Base-by-base conservation (phyloP, 2,888 invertebrate species). In the Sinodicranocentrus sp. region DNA sequence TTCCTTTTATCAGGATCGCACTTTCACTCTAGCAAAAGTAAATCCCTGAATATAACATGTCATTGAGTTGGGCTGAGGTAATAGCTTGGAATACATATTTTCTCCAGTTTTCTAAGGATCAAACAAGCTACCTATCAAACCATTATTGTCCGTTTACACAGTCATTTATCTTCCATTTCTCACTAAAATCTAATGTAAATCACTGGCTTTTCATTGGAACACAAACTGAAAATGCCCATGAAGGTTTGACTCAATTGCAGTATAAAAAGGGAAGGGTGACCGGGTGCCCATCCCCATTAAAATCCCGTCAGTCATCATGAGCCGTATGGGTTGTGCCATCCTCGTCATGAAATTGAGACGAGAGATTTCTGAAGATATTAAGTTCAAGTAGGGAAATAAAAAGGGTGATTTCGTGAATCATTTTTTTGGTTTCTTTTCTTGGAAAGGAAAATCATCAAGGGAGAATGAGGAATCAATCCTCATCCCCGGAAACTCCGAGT, bases 401-500 rank as follows among this genome's bases (percentile, higher is more conserved):
- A n/a, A n/a, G n/a, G n/a, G n/a, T n/a, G n/a, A n/a, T n/a, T n/a
- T n/a, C n/a, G n/a, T n/a, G n/a, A n/a, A n/a, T n/a, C n/a, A n/a
- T n/a, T n/a, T n/a, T n/a, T n/a, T n/a, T n/a, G n/a, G n/a, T n/a
- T n/a, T n/a, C n/a, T n/a, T 33, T 33, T 10, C 33, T 33, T 33
- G 33, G 33, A 33, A 33, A 33, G 10, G n/a, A n/a, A n/a, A n/a
- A n/a, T n/a, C n/a, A n/a, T 33, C 33, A n/a, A 44, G 13, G 15
- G 8, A 65, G 17, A 2, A 80, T 77, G 77, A 80, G 70, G 77
- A 85, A 77, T 77, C 44, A 33, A 3, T 33, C 77, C 26, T 57
- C 67, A 63, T 85, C 84, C 0, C 76, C 80, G 33, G 82, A 85
- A 77, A 71, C 71, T 17, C 44, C 77, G 1, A 67, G 68, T n/a